Conservation (phyloP, 2,888 invertebrate genomes). For the Selenia dentaria region DNA sequence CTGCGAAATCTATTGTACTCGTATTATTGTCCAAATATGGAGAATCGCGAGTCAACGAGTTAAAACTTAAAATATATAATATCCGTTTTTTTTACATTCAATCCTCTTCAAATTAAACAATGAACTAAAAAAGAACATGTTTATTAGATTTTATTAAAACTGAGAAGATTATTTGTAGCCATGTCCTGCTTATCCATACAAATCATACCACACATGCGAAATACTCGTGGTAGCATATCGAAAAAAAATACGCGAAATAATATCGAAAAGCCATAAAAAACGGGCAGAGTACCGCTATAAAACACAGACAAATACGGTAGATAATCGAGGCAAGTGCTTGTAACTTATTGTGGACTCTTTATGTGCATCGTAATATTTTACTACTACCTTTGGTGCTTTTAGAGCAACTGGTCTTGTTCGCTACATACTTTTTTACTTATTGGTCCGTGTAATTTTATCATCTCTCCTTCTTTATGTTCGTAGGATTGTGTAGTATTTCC, state of each 20-base stretch:
- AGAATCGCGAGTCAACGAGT: too few relatives aligned
- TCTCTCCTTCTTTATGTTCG: conserved; percentile 1
- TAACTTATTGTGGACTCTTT: conserved; percentile 75
- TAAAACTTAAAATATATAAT: too few relatives aligned
- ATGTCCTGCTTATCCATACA: conserved; percentile 41
- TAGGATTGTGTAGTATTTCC: conserved; percentile 6
- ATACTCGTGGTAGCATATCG: conserved; percentile 53
- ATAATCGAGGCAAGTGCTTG: conserved; percentile 77
- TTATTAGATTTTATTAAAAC: too few relatives aligned
- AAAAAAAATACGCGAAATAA: conserved; percentile 78
- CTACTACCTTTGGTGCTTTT: conserved; percentile 70
- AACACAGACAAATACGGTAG: conserved; percentile 76
- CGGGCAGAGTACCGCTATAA: conserved; percentile 71
- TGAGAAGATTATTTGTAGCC: too few relatives aligned
- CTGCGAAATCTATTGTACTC: too few relatives aligned
- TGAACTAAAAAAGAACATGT: too few relatives aligned
- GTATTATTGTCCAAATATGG: too few relatives aligned
- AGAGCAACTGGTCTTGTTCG: conserved; percentile 39
- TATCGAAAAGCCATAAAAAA: conserved; percentile 80
- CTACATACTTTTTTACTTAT: conserved; percentile 31
- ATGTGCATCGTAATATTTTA: conserved; percentile 80
- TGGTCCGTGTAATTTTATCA: conserved; percentile 22
- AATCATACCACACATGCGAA: conserved; percentile 34
- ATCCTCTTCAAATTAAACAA: too few relatives aligned
- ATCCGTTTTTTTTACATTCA: too few relatives aligned